Base-by-base conservation (phyloP, 2,113 vertebrate species). In the Neotoma lepida region DNA sequence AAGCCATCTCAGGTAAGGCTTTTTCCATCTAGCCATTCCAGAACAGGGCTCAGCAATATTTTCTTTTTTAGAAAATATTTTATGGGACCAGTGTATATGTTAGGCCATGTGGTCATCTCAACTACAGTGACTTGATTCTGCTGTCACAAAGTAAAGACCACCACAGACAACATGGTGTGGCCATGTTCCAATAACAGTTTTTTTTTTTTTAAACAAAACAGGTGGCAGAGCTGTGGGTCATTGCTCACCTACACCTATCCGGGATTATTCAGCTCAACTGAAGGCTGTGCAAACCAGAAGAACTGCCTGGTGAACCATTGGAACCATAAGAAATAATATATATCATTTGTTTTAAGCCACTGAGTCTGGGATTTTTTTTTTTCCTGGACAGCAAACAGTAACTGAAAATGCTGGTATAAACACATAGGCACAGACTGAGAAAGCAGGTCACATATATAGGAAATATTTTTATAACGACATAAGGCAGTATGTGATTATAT, bases 261-360 rank as follows among this genome's bases (percentile, higher is more conserved):
- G 14, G 44, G 94, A 81, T 81, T 12, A 30, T 54, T 71, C 14
- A 39, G 78, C 24, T 54, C 33, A 46, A 14, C 7, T 28, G 17
- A 91, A 77, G 33, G 39, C 80, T 64, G 39, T 89, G 9, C 14
- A 64, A 54, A 91, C 6, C 12, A 46, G 39, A 88, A 41, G 28
- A 84, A 78, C 33, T 44, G 28, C n/a, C 41, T 64, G 70, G 28
- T 30, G 6, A 68, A 88, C 49, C 66, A 64, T 39, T 0, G 80
- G 26, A 77, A 51, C 18, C n/a, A 8, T 90, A 63, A 86, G 33
- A 94, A 95, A 89, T 70, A 90, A 88, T 77, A 63, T 49, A 61
- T 87, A 49, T 54, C 46, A 49, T 10, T 15, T 78, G 54, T n/a
- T 93, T 88, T 56, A 93, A 90, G 35, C 4, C 15, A 80, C 20